Conservation (phyloP, 2,888 invertebrate species). For the Agrilus cyanescens region DNA sequence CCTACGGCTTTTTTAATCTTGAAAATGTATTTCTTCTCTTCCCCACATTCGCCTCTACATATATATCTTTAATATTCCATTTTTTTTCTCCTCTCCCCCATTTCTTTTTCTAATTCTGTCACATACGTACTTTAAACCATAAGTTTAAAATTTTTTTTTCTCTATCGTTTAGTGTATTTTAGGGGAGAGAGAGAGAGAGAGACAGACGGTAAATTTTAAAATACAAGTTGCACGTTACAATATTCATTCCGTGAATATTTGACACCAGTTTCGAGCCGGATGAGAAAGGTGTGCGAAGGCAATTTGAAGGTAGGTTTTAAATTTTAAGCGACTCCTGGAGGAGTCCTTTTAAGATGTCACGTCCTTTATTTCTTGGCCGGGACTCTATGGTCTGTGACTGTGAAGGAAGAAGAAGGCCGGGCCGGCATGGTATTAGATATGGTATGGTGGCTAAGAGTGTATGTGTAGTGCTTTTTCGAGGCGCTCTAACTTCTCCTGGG, state of each 20-base stretch:
- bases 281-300: slow-evolving; percentile 25
- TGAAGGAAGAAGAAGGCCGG: slow-evolving; percentile 12
- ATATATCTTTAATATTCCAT: not conserved
- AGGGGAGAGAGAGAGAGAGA: slow-evolving; percentile 2
- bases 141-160: too few relatives aligned
- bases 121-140: too few relatives aligned
- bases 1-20: too few relatives aligned
- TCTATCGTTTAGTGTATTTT: too few relatives aligned
- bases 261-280: not conserved
- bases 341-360: slow-evolving; percentile 26
- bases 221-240: slow-evolving; percentile 1
- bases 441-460: not conserved
- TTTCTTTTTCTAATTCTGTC: too few relatives aligned
- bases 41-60: slow-evolving; percentile 3
- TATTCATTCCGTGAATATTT: not conserved
- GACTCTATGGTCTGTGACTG: slow-evolving; percentile 20
- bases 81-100: too few relatives aligned
- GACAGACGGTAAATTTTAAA: slow-evolving; percentile 1
- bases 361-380: slow-evolving; percentile 22
- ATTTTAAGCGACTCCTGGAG: slow-evolving; percentile 27
- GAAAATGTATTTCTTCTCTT: slow-evolving; percentile 1
- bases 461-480: slow-evolving; percentile 7
- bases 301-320: slow-evolving; percentile 30
- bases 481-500: slow-evolving; percentile 20
- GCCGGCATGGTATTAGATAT: slow-evolving; percentile 2